phyloP scores from a whole-genome alignment of 2,797 vertebrate species.

The Coregonus suidteri region DNA sequence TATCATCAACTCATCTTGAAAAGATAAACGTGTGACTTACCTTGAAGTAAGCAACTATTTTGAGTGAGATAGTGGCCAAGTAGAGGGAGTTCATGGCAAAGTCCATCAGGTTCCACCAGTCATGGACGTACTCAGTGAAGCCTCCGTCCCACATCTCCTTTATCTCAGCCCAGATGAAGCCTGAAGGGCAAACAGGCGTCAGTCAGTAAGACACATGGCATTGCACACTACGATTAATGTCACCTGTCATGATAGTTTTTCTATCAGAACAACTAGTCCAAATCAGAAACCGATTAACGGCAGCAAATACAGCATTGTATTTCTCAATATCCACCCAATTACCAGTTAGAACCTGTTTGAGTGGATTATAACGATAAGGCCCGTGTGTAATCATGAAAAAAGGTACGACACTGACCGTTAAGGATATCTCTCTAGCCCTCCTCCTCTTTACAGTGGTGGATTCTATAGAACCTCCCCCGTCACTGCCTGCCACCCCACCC shows the following conservation, averaged over 20 bases:
- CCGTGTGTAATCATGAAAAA: no score
- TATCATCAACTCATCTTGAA: background rate
- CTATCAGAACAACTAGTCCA: background rate
- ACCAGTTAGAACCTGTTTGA: background rate
- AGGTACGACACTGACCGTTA: no score
- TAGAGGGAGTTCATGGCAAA: slow-evolving; percentile 99
- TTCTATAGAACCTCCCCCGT: background rate
- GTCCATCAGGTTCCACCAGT: slow-evolving; percentile 99
- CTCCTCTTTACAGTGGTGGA: no score
- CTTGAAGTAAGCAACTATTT: slow-evolving; percentile 97
- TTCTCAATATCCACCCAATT: background rate
- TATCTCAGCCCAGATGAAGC: slow-evolving; percentile 99
- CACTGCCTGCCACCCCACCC: slow-evolving; percentile 2
- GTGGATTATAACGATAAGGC: no score
- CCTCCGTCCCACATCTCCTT: slow-evolving; percentile 99
- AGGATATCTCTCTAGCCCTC: no score
- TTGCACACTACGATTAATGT: slow-evolving; percentile 4
- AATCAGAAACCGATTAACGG: background rate
- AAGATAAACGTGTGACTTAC: slow-evolving; percentile 62
- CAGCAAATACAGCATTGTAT: background rate
- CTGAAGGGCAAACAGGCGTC: slow-evolving; percentile 66
- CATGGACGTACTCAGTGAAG: slow-evolving; percentile 95
- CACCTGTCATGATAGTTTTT: background rate
- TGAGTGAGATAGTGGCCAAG: slow-evolving; percentile 95
- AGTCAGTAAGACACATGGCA: slow-evolving; percentile 6